Percentiles rank a stretch among this genome's conserved stretches.
Conservation (phyloP, 2,888 invertebrate genomes). For the Andrena trimmerana region DNA sequence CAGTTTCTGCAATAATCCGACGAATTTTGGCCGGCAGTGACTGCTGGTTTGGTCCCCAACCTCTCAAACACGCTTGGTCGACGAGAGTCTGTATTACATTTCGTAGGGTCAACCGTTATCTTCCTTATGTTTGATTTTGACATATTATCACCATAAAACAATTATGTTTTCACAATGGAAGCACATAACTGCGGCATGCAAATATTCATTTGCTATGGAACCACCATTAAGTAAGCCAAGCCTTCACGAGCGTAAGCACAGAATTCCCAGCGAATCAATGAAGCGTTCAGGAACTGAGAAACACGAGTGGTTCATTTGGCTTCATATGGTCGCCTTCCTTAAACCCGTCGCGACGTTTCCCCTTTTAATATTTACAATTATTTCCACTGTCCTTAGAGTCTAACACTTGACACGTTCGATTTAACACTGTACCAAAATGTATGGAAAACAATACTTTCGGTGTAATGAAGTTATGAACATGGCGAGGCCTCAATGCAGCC, state of each 20-base stretch:
- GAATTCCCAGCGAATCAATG: neutral
- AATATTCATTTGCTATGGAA: conserved; percentile 69
- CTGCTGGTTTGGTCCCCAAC: conserved; percentile 91
- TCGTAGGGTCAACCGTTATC: conserved; percentile 91
- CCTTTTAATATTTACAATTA: conserved; percentile 35
- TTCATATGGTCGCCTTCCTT: conserved; percentile 13
- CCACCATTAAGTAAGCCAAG: conserved; percentile 58
- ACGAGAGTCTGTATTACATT: conserved; percentile 88
- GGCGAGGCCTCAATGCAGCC: conserved; percentile 4
- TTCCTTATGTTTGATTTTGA: conserved; percentile 91
- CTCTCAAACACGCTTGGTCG: conserved; percentile 94
- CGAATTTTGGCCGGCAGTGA: conserved; percentile 86
- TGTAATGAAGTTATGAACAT: conserved; percentile 19
- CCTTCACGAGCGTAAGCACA: conserved; percentile 21
- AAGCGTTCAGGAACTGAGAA: conserved; percentile 23
- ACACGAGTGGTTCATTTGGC: conserved; percentile 7
- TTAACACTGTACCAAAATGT: conserved; percentile 12
- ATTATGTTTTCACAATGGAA: conserved; percentile 82
- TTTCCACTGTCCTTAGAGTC: conserved; percentile 15
- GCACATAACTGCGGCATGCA: conserved; percentile 82
- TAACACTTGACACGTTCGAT: conserved; percentile 28
- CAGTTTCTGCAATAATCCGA: conserved; percentile 91
- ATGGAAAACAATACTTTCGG: conserved; percentile 24
- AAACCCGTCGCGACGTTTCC: neutral
- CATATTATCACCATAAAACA: conserved; percentile 86